Evolutionary conservation across 2,888 invertebrate genomes (phyloP).

Genomic region (Drosophila hamatofila): DNA sequence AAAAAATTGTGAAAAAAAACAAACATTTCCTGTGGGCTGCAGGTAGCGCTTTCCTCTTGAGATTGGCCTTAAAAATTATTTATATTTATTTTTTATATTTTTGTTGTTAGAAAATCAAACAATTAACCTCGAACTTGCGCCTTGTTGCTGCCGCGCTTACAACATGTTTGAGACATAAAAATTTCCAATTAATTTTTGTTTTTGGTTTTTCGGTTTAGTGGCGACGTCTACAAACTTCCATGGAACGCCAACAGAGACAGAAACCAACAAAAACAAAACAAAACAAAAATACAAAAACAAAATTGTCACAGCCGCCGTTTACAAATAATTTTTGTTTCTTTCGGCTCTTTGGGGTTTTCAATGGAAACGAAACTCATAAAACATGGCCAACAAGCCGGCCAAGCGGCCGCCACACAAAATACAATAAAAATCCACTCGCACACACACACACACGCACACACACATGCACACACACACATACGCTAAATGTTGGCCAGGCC

Average conservation of each 20-base stretch:
- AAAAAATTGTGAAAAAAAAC: conserved; percentile 11
- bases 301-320: conserved; percentile 79
- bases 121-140: conserved; percentile 79
- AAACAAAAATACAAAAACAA: conserved; percentile 42
- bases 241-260: conserved; percentile 60
- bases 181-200: conserved; percentile 79
- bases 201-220: conserved; percentile 57
- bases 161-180: conserved; percentile 80
- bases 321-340: conserved; percentile 78
- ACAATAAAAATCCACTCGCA: conserved; percentile 64
- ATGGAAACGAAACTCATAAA: conserved; percentile 80
- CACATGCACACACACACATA: conserved; percentile 3
- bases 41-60: conserved; percentile 67
- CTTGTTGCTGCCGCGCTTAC: conserved; percentile 64
- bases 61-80: conserved; percentile 70
- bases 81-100: conserved; percentile 43
- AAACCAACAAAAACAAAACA: conserved; percentile 1
- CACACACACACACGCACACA: conserved; percentile 28
- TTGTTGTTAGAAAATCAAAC: conserved; percentile 78
- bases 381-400: conserved; percentile 69
- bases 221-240: conserved; percentile 63
- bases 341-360: conserved; percentile 77
- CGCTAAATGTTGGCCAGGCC: conserved; percentile 52
- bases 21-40: conserved; percentile 74
- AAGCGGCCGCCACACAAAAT: conserved; percentile 61